These are phyloP conservation scores for Campoletis raptor DNA, from an alignment of 2,888 invertebrate species.

Conservation along the genomic window DNA sequence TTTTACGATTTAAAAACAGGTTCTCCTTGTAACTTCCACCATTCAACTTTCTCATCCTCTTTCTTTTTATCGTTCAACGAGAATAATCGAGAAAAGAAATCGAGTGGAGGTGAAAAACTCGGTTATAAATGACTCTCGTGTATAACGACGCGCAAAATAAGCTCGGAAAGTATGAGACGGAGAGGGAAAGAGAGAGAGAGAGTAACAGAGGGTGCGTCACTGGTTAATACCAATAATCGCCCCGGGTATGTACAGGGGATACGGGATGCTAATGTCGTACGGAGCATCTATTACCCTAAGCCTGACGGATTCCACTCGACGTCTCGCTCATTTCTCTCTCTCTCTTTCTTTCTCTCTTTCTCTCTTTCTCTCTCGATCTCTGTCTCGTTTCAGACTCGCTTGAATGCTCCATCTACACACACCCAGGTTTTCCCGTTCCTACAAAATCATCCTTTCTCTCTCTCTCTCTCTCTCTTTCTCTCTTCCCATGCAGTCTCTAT, in stretches of 20 bases:
- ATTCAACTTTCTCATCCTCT: background rate
- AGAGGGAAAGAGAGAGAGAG: constrained; percentile 39
- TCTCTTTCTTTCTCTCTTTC: constrained; percentile 26
- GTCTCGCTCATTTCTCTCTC: constrained; percentile 72
- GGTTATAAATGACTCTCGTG: constrained; percentile 71
- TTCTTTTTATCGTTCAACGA: constrained; percentile 39
- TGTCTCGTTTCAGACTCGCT: constrained; percentile 60
- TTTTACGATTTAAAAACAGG: constrained; percentile 53
- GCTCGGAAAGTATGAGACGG: constrained; percentile 52
- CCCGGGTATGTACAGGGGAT: constrained; percentile 58
- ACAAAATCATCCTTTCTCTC: constrained; percentile 4
- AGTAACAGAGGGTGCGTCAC: constrained; percentile 65
- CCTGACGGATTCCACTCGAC: constrained; percentile 82
- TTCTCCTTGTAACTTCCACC: constrained; percentile 48
- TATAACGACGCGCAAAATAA: constrained; percentile 70
- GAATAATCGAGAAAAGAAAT: constrained; percentile 50
- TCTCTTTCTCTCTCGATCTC: constrained; percentile 47
- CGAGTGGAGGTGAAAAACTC: constrained; percentile 46
- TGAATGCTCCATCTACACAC: constrained; percentile 38
- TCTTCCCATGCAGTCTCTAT: constrained; percentile 47
- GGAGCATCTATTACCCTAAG: constrained; percentile 84
- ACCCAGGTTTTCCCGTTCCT: constrained; percentile 10
- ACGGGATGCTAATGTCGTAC: constrained; percentile 83
- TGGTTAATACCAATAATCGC: constrained; percentile 83
- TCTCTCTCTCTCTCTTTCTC: background rate